Percentiles rank a stretch among this genome's conserved stretches.
Evolutionary conservation across 2,888 invertebrate genomes (phyloP).

Genomic region (Strigamia transsilvanica): DNA sequence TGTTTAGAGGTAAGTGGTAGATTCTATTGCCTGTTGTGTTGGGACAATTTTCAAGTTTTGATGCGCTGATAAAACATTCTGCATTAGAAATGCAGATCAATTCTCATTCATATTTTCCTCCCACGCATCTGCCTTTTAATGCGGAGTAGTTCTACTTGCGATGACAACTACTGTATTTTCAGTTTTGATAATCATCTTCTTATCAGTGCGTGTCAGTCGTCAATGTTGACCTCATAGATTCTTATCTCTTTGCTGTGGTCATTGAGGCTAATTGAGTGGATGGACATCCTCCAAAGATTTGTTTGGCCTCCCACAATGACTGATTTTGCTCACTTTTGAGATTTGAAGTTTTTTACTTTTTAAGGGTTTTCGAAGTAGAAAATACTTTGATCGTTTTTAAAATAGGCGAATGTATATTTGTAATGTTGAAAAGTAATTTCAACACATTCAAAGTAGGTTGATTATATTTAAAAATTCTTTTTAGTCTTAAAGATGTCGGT

Average conservation of each 20-base stretch:
- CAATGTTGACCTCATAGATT: background rate
- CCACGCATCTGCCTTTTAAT: background rate
- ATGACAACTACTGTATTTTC: background rate
- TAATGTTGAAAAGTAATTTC: background rate
- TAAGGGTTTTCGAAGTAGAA: too few species aligned
- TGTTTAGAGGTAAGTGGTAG: background rate
- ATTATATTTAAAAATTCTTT: too few species aligned
- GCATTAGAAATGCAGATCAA: background rate
- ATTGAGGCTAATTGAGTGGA: slow-evolving; percentile 4
- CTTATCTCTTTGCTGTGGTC: background rate
- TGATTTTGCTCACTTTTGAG: too few species aligned
- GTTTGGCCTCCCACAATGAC: background rate
- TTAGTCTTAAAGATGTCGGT: background rate
- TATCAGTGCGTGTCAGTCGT: background rate
- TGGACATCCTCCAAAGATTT: background rate
- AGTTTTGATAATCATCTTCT: background rate
- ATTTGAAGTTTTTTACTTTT: too few species aligned
- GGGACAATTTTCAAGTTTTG: background rate
- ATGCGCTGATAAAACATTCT: background rate
- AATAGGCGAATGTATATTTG: background rate
- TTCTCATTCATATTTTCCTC: background rate
- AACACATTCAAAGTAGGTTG: too few species aligned
- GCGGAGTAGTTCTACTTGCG: background rate
- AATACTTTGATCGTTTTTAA: too few species aligned
- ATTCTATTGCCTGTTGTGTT: background rate